Base-by-base conservation (phyloP, 2,797 vertebrate genomes). In the Lophotriccus pileatus region DNA sequence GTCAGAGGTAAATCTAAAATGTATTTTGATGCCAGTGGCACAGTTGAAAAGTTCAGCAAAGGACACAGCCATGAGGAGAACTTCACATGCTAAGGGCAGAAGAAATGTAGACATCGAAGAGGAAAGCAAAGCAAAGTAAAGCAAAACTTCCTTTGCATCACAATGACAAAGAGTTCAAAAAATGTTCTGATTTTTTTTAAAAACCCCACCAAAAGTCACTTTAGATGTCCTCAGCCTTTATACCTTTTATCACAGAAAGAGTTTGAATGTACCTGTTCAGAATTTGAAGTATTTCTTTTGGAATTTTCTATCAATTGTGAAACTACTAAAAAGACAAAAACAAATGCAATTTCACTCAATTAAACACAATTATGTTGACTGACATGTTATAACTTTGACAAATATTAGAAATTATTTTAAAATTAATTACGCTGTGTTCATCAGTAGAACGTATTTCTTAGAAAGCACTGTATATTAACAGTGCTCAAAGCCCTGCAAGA, bases 21-120 rank as follows among this genome's bases (percentile, higher is more conserved):
- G 8, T 49, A 77, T 96, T 91, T 96, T 25, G 5, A 83, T 90
- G 90, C 80, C 80, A 93, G 74, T 87, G 93, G 86, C 94, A 92
- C 70, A 83, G 86, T 80, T 93, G 91, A 93, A 90, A 93, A 95
- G 95, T 94, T 96, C 94, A 95, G 86, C 64, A 95, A 94, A 94
- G 87, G 91, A 96, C 89, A 82, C 39, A 59, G 70, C 67, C 87
- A 75, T 72, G 84, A 94, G 60, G 83, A 92, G 80, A 94, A 84
- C 86, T 92, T 94, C 80, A 94, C 80, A 85, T 89, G 80, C 52
- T 87, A 85, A 93, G 93, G 90, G 94, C 88, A 94, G 52, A 25
- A 83, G 67, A 90, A 84, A 84, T 22, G 46, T 68, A 93, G 85
- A 70, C 59, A 89, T 89, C 52, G 87, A 84, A 93, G 67, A 87